These are phyloP conservation scores for Acanthisitta chloris DNA, from an alignment of 2,113 vertebrate species.

Conservation along the genomic window DNA sequence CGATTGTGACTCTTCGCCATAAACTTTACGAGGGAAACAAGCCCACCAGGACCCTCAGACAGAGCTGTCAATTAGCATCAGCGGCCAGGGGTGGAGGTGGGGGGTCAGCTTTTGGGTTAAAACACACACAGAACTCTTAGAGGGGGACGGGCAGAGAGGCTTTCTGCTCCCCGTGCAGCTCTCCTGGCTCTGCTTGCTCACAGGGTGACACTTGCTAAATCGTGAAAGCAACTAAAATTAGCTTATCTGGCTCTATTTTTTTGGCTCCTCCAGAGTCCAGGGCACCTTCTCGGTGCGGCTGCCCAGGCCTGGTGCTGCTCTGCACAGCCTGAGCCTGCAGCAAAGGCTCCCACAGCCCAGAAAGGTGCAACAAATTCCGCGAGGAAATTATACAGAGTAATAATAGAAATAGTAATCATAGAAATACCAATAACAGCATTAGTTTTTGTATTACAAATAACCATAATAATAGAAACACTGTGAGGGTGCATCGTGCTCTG, in stretches of 20 bases:
- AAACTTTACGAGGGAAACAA: constrained; percentile 85
- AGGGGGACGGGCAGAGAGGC: not conserved
- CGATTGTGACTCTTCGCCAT: constrained; percentile 85
- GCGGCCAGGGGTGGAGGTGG: constrained; percentile 56
- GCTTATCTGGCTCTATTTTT: constrained; percentile 27
- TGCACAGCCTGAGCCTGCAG: not conserved
- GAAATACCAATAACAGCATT: not conserved
- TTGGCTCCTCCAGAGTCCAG: not conserved
- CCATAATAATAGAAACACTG: rapidly evolving
- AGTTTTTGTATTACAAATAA: not conserved
- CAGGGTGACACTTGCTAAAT: not conserved
- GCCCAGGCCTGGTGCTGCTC: not conserved
- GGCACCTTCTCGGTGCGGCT: not conserved
- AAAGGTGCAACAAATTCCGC: not conserved
- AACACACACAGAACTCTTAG: not conserved
- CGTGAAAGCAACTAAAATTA: constrained; percentile 46
- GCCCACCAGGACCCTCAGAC: constrained; percentile 74
- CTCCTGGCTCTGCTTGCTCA: not conserved
- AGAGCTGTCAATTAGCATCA: constrained; percentile 78
- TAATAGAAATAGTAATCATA: not conserved
- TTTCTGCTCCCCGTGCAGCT: not conserved
- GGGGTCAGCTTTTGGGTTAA: constrained; percentile 57
- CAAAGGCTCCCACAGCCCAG: rapidly evolving
- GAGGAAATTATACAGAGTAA: not conserved
- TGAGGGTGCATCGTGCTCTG: not conserved